These are phyloP conservation scores for Cynopterus brachyotis DNA, from an alignment of 2,113 vertebrate species.

Conservation along the genomic window DNA sequence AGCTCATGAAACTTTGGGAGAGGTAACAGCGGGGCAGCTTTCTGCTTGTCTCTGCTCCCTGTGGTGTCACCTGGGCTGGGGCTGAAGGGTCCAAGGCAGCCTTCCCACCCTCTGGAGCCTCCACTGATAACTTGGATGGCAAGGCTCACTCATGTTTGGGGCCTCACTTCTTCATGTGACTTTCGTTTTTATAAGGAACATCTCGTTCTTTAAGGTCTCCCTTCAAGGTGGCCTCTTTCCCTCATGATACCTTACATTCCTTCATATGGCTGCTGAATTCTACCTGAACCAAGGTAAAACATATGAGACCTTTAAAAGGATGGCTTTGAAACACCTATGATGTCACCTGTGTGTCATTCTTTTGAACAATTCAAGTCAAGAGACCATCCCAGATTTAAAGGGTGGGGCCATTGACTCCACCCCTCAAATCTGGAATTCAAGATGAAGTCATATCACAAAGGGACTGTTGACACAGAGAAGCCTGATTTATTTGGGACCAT, in stretches of 20 bases:
- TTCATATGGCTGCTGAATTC: not conserved
- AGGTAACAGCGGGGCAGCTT: not conserved
- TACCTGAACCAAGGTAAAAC: not conserved
- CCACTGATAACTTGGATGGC: no score
- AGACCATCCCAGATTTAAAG: not conserved
- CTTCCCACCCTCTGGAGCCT: not conserved
- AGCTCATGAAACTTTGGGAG: not conserved
- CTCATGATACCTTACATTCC: not conserved
- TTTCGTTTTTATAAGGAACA: not conserved
- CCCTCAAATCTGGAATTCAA: not conserved
- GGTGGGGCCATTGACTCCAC: not conserved
- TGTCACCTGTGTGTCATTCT: no score
- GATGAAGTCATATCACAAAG: not conserved
- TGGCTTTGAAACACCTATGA: not conserved
- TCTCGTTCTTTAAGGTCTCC: accelerated
- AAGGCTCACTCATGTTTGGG: not conserved
- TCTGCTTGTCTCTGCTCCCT: not conserved
- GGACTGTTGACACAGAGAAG: not conserved
- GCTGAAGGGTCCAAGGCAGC: not conserved
- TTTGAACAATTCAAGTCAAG: not conserved
- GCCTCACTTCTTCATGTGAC: not conserved
- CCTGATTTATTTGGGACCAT: not conserved
- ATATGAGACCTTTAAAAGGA: not conserved
- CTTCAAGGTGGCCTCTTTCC: not conserved
- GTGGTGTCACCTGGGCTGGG: accelerated